Conservation (phyloP, 2,797 vertebrate genomes). For the Rachycentron canadum region DNA sequence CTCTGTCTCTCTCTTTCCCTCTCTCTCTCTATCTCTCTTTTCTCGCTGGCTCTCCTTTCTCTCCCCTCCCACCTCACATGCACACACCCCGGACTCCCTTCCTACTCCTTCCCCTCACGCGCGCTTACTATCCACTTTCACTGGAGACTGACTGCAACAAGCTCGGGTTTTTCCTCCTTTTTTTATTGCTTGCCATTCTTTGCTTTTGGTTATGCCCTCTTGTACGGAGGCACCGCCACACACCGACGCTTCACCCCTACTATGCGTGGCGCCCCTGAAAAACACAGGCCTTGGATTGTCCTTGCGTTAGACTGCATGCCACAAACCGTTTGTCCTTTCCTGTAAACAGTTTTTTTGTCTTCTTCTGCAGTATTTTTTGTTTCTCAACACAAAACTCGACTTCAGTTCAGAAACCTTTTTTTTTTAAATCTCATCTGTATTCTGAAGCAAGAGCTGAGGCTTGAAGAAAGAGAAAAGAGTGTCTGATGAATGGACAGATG, state of each 20-base stretch:
- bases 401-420: slow-evolving; percentile 30
- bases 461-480: slow-evolving; percentile 54
- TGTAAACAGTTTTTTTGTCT: slow-evolving; percentile 58
- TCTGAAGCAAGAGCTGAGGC: slow-evolving; percentile 48
- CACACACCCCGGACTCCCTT: slow-evolving; percentile 80
- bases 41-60: slow-evolving; percentile 71
- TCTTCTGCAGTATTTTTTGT: slow-evolving; percentile 52
- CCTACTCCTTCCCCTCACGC: slow-evolving; percentile 80
- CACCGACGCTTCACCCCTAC: slow-evolving; percentile 55
- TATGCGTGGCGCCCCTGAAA: slow-evolving; percentile 67
- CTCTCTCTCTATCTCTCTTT: slow-evolving; percentile 41
- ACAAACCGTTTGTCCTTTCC: slow-evolving; percentile 68
- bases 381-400: slow-evolving; percentile 35
- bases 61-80: slow-evolving; percentile 85
- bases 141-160: slow-evolving; percentile 74
- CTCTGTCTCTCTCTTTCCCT: slow-evolving; percentile 57
- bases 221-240: slow-evolving; percentile 50
- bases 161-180: slow-evolving; percentile 64
- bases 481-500: slow-evolving; percentile 71
- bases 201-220: slow-evolving; percentile 60
- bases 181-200: slow-evolving; percentile 59
- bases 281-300: slow-evolving; percentile 74
- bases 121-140: slow-evolving; percentile 78
- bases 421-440: slow-evolving; percentile 21
- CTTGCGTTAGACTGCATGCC: slow-evolving; percentile 71